phyloP scores from a whole-genome alignment of 2,797 vertebrate genomes.

The Propithecus perrieri region DNA sequence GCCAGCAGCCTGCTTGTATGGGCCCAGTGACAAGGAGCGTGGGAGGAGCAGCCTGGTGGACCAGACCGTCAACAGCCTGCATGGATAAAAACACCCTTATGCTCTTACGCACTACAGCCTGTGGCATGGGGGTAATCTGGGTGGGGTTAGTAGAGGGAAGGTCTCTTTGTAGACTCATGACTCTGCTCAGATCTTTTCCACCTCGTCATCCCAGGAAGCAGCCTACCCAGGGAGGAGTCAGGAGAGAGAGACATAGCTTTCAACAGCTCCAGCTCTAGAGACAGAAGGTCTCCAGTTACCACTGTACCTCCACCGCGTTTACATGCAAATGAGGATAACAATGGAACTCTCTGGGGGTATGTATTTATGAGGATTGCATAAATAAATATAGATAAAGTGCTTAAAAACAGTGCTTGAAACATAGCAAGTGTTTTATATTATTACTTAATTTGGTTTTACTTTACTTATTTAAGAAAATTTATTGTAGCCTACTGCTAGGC shows the following conservation, averaged over 20 bases:
- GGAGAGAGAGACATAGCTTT: background rate
- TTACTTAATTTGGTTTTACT: background rate
- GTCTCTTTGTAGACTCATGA: too few species aligned
- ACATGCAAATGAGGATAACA: background rate
- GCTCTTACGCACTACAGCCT: rapidly evolving
- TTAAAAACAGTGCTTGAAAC: background rate
- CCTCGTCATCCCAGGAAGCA: background rate
- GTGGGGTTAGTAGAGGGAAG: background rate
- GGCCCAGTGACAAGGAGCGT: rapidly evolving
- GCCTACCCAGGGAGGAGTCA: background rate
- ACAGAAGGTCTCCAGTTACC: background rate
- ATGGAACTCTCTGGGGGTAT: background rate
- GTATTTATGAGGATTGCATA: background rate
- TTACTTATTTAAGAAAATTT: background rate
- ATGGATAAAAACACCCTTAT: background rate
- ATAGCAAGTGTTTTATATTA: background rate
- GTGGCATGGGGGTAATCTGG: background rate
- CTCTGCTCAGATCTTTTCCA: background rate
- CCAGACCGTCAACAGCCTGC: background rate
- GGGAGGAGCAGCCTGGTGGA: background rate
- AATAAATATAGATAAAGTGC: background rate
- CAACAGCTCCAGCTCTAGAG: background rate
- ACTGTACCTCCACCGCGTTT: background rate
- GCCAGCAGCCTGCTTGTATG: background rate
- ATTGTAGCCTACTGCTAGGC: background rate